Conservation (phyloP, 2,113 vertebrate species). For the Tyto alba region DNA sequence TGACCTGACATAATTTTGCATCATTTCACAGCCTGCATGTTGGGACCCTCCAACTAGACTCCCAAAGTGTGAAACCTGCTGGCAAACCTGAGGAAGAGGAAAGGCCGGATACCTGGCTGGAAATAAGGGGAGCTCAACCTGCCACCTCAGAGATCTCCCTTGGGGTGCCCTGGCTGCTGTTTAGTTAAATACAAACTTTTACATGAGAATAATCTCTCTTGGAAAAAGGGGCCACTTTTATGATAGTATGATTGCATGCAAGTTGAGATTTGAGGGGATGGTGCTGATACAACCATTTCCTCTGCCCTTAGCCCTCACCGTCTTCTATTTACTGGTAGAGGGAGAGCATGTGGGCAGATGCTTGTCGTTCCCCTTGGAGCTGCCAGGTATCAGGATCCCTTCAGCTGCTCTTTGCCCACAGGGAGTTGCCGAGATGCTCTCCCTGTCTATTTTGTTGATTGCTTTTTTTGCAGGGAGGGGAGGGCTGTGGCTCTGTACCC, state of each 20-base stretch:
- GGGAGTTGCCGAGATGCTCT: not conserved
- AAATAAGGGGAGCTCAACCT: not conserved
- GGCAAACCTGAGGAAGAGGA: not conserved
- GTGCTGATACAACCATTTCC: not conserved
- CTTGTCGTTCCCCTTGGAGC: accelerated
- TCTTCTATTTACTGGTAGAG: not conserved
- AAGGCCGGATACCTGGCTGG: not conserved
- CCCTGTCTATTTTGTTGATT: not conserved
- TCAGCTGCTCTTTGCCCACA: not conserved
- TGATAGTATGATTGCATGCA: accelerated
- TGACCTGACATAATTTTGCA: not conserved
- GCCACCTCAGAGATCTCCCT: not conserved
- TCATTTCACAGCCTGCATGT: not conserved
- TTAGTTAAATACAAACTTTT: not conserved
- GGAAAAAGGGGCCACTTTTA: not conserved
- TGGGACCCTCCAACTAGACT: not conserved
- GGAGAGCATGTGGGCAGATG: not conserved
- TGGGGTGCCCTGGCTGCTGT: not conserved
- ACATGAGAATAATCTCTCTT: not conserved
- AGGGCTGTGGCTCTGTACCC: not conserved
- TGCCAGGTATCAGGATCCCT: not conserved
- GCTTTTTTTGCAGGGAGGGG: accelerated
- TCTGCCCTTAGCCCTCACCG: not conserved
- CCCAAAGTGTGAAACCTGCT: not conserved
- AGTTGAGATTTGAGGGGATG: not conserved